phyloP scores from a whole-genome alignment of 2,888 invertebrate species.

The Serrognathus titanus region DNA sequence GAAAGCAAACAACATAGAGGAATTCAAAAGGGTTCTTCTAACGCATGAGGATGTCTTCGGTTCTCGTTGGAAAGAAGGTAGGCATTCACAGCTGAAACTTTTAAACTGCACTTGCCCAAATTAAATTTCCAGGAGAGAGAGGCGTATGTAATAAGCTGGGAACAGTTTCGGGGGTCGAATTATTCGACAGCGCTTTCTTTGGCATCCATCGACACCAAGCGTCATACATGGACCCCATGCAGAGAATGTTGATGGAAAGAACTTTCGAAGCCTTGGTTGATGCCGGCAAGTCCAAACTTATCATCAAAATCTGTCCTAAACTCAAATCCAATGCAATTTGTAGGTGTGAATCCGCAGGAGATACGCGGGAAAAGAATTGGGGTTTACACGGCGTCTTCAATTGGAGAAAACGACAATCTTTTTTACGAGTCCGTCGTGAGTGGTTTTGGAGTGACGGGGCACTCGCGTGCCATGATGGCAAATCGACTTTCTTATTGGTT shows the following conservation, averaged over 20 bases:
- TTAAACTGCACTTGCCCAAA: background rate
- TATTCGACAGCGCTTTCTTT: conserved; percentile 50
- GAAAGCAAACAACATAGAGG: conserved; percentile 56
- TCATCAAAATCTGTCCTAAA: background rate
- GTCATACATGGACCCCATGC: conserved; percentile 51
- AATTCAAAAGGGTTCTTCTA: conserved; percentile 57
- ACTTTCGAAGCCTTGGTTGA: conserved; percentile 51
- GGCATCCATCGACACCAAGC: conserved; percentile 51
- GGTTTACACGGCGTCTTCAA: conserved; percentile 47
- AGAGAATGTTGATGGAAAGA: conserved; percentile 47
- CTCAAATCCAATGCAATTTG: conserved; percentile 2
- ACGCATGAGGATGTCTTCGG: conserved; percentile 39
- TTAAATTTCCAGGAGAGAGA: conserved; percentile 35
- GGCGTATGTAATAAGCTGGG: conserved; percentile 45
- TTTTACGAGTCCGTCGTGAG: conserved; percentile 53
- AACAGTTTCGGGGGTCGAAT: conserved; percentile 37
- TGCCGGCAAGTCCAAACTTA: conserved; percentile 43
- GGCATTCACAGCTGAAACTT: background rate
- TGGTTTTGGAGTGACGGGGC: conserved; percentile 67
- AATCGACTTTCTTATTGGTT: conserved; percentile 91
- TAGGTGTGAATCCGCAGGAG: conserved; percentile 48
- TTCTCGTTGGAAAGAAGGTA: conserved; percentile 43
- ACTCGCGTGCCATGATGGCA: conserved; percentile 91
- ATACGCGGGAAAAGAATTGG: conserved; percentile 47
- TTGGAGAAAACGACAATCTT: conserved; percentile 50